Evolutionary conservation across 1,140 invertebrate species (phyloP), one percentile per base, ranked within the genome.

Genomic region (Drosophila setifemur): DNA sequence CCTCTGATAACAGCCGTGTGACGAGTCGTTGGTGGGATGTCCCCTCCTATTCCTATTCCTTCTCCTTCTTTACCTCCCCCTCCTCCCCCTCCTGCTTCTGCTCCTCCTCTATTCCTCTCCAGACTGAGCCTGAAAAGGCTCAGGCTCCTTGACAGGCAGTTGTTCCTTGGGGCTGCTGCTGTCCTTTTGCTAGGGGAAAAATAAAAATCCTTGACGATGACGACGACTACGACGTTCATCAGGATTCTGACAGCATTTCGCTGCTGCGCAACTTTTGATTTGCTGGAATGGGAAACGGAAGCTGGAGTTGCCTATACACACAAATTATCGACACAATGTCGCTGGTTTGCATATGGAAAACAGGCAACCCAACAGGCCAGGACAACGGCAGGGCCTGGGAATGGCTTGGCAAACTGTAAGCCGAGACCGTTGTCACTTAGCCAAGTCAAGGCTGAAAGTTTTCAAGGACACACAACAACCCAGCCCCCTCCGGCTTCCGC

Each of bases 321-420:
- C 76, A 79, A 79, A 79, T 81, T 79, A 79, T 79, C 70, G 76
- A 74, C 75, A 79, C 69, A 79, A 74, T 78, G 76, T 79, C 54
- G 68, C 74, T 42, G 49, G 28, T 40, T 48, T 67, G 70, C 52
- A 74, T 64, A 64, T 55, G 75, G 52, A 63, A 73, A 72, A 21
- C 40, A 50, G 37, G 53, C 48, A 26, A 25, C n/a, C 33, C 33
- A 23, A 8, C 25, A 31, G 16, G n/a, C 44, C 40, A 6, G 5
- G 21, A 9, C 8, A 19, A 7, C 11, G 12, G 1, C 21, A 4
- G 12, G 40, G 57, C 26, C 37, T 21, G 35, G 12, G 43, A 53
- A 49, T 31, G 28, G 45, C 33, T 44, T 31, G 28, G 45, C 33
- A 52, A 73, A 57, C 40, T 55, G 58, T 44, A 61, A 78, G 70